Conservation (phyloP, 2,113 vertebrate genomes). For the Xenus cinereus region DNA sequence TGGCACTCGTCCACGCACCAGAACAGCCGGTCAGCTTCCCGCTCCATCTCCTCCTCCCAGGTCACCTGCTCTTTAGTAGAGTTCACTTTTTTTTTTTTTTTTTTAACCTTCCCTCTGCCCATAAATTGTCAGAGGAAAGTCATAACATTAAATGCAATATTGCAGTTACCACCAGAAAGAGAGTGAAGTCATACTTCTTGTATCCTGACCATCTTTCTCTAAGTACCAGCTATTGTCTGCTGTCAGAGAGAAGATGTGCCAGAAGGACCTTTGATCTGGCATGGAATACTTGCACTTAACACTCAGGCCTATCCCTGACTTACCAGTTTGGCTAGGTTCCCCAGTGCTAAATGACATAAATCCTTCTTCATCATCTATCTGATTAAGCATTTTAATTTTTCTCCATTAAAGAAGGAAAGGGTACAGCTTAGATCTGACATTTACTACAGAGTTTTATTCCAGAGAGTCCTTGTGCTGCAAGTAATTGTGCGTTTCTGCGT, state of each 20-base stretch:
- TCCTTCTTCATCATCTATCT: background rate
- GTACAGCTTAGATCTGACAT: background rate
- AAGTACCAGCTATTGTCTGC: background rate
- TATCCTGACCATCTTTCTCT: background rate
- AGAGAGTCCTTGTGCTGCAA: background rate
- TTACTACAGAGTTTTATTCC: background rate
- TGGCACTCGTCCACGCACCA: background rate
- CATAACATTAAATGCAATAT: background rate
- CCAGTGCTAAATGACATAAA: background rate
- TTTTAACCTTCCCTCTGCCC: background rate
- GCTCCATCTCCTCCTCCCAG: background rate
- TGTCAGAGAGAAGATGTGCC: background rate
- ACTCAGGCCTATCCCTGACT: background rate
- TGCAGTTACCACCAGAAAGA: background rate
- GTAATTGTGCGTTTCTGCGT: background rate
- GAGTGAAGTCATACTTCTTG: background rate
- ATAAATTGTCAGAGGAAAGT: background rate
- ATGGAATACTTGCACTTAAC: background rate
- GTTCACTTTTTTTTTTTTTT: background rate
- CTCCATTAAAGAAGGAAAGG: background rate
- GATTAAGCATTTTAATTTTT: background rate
- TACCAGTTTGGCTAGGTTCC: background rate
- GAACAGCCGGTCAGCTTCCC: background rate
- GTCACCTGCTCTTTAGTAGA: background rate
- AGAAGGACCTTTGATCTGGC: background rate